Evolutionary conservation across 2,797 vertebrate genomes (phyloP), one percentile per base, ranked within the genome.

Genomic region (Pelobates cultripes): DNA sequence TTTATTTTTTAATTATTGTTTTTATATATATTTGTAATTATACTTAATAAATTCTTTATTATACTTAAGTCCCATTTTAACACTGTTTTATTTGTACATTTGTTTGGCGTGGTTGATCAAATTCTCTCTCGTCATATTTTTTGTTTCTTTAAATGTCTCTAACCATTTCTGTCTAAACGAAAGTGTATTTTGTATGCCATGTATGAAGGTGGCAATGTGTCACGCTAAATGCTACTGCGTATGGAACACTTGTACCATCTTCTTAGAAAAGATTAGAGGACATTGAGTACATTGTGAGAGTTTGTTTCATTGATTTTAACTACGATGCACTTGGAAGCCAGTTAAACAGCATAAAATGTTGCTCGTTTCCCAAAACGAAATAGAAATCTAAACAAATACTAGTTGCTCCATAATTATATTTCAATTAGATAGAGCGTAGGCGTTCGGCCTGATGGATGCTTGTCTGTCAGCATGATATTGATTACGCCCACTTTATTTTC

Each of bases 371-470:
- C 28, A 41, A 66, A 9, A 41, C 43, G 4, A 70, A 70, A 41
- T 15, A 61, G 45, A 67, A 77, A 73, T 53, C 80, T 68, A 77
- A 77, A 77, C 80, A 82, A 82, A 70, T 57, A 61, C 57, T 28
- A 69, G 40, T 61, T 43, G 61, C 43, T 73, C 75, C 55, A 45
- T 82, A 82, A 82, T 82, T 82, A 82, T 82, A 40, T 75, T n/a
- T 60, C 69, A 77, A 77, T 82, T 82, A 82, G 12, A 4, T 82
- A 82, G 12, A 4, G 80, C 70, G 75, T 73, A 57, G 80, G 75
- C 77, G 80, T 71, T 68, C 57, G 47, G 47, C 80, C 75, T 14
- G 70, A 68, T 45, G 75, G 63, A 61, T 47, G 70, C 55, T 60
- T 41, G 3, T 77, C 77, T 78, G 66, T 73, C 69, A 68, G 69